Percentiles rank a stretch among this genome's conserved stretches.
Evolutionary conservation across 2,797 vertebrate genomes (phyloP).

Genomic region (Rhinichthys osculus): DNA sequence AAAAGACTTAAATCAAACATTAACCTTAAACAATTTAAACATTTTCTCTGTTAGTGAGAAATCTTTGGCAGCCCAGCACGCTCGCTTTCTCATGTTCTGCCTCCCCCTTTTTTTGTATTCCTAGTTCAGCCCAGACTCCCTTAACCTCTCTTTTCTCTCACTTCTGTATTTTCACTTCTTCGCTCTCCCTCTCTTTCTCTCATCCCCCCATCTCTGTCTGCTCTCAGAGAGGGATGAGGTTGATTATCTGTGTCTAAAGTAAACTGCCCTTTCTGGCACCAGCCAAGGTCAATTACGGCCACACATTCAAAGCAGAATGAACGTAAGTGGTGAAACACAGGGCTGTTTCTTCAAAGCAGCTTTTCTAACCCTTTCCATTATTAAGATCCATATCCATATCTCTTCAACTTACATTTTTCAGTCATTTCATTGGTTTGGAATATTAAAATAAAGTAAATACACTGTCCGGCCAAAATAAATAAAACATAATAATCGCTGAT

Average conservation of each 20-base stretch:
- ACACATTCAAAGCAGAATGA: conserved; percentile 72
- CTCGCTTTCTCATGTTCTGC: conserved; percentile 58
- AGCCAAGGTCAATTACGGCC: conserved; percentile 81
- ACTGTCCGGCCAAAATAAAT: no score
- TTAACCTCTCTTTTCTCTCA: conserved; percentile 2
- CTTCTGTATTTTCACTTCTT: conserved; percentile 27
- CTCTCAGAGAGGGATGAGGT: conserved; percentile 59
- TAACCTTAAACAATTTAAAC: conserved; percentile 78
- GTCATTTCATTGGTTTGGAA: conserved; percentile 1
- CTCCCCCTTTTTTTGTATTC: conserved; percentile 54
- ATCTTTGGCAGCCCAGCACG: conserved; percentile 57
- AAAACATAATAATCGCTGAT: no score
- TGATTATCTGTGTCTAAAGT: conserved; percentile 76
- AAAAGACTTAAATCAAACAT: conserved; percentile 78
- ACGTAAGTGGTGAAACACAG: conserved; percentile 68
- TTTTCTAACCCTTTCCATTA: conserved; percentile 63
- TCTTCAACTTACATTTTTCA: conserved; percentile 27
- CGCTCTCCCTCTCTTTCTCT: not conserved
- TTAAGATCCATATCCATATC: conserved; percentile 36
- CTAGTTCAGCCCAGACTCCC: conserved; percentile 28
- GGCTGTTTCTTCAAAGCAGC: conserved; percentile 67
- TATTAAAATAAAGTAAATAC: not conserved
- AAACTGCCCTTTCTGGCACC: conserved; percentile 70
- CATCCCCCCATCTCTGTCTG: conserved; percentile 12
- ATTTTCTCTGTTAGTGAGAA: conserved; percentile 63